Conservation (phyloP, 2,888 invertebrate genomes). For the Syrista parreyssii region DNA sequence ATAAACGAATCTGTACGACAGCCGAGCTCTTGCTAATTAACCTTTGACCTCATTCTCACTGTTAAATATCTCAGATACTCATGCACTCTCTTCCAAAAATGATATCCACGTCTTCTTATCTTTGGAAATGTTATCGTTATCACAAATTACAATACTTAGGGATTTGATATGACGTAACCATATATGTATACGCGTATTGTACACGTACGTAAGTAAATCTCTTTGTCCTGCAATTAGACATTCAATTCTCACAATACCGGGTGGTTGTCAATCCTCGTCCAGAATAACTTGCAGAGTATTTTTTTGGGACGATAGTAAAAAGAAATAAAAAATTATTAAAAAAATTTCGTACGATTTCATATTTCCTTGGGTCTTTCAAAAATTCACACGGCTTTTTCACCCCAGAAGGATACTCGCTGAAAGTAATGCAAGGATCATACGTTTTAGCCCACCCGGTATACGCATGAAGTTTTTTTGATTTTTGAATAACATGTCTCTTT, state of each 20-base stretch:
- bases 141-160: conserved; percentile 17
- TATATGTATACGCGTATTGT: background rate
- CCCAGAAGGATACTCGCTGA: background rate
- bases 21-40: background rate
- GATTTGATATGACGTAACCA: background rate
- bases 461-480: background rate
- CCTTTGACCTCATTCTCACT: background rate
- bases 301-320: background rate
- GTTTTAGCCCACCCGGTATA: background rate
- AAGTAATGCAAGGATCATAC: background rate
- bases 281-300: background rate
- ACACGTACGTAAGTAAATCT: background rate
- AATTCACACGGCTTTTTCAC: background rate
- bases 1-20: background rate
- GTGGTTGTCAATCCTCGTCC: background rate
- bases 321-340: background rate
- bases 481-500: background rate
- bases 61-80: background rate
- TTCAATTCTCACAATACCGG: background rate
- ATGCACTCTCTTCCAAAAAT: background rate
- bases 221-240: background rate
- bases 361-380: background rate
- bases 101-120: background rate
- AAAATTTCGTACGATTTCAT: background rate
- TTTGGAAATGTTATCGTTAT: conserved; percentile 10